Evolutionary conservation across 2,113 vertebrate species (phyloP).

Genomic region (Nannobrachium achirus): DNA sequence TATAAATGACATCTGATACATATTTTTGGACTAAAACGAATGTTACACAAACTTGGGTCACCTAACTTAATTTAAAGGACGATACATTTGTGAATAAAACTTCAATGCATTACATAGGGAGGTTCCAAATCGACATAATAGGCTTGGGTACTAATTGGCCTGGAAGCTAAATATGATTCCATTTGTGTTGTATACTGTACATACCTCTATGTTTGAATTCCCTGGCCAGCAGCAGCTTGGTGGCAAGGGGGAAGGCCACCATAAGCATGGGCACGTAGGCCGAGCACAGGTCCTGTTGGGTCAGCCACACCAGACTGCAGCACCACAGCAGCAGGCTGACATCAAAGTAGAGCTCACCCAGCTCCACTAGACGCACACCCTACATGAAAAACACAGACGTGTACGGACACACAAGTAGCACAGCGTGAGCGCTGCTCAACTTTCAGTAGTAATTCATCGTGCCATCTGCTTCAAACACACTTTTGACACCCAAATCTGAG

Average conservation of each 20-base stretch:
- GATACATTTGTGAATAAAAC: too few species aligned
- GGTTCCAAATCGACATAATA: neutral
- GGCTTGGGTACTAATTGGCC: neutral
- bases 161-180: neutral
- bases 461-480: too few species aligned
- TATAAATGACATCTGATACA: too few species aligned
- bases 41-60: too few species aligned
- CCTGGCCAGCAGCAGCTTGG: constrained; percentile 82
- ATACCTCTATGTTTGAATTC: constrained; percentile 88
- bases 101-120: too few species aligned
- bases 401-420: too few species aligned
- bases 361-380: constrained; percentile 82
- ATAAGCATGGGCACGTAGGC: constrained; percentile 90
- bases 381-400: constrained; percentile 62
- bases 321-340: constrained; percentile 88
- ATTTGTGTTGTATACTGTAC: neutral
- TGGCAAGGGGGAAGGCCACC: constrained; percentile 89
- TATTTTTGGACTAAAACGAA: too few species aligned
- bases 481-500: too few species aligned
- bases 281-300: constrained; percentile 86
- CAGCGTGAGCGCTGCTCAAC: too few species aligned
- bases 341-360: constrained; percentile 91
- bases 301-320: constrained; percentile 81
- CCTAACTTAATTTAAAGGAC: too few species aligned
- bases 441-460: neutral